These are phyloP conservation scores for Ernsta delagoae DNA, from an alignment of 2,888 invertebrate genomes.

Conservation along the genomic window DNA sequence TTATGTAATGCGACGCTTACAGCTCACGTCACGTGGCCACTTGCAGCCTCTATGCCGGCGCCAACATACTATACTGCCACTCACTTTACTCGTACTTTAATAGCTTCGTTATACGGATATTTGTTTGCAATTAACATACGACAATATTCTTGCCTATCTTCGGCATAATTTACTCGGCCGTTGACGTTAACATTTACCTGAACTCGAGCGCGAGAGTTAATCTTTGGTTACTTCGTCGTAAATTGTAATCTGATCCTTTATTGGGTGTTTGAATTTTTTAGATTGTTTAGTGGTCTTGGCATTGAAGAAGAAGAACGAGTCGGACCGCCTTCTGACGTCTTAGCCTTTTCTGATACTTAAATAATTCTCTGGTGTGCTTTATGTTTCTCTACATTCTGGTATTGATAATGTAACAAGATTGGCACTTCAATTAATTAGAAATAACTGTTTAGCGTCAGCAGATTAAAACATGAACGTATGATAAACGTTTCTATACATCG, in stretches of 20 bases:
- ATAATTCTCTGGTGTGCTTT: neutral
- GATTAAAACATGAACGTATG: constrained; percentile 12
- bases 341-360: neutral
- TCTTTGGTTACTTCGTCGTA: constrained; percentile 32
- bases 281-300: neutral
- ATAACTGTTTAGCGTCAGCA: neutral
- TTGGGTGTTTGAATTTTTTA: constrained; percentile 25
- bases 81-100: constrained; percentile 17
- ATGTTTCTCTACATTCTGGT: neutral
- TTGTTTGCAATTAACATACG: constrained; percentile 34
- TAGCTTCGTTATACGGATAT: constrained; percentile 28
- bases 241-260: constrained; percentile 36
- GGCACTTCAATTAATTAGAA: neutral
- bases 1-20: constrained; percentile 61
- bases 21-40: constrained; percentile 22
- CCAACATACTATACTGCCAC: constrained; percentile 37
- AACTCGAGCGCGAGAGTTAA: constrained; percentile 7
- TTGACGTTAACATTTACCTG: constrained; percentile 33
- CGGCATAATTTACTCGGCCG: constrained; percentile 27
- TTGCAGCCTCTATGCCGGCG: constrained; percentile 38
- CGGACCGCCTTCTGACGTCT: neutral
- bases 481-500: constrained; percentile 18
- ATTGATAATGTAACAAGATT: neutral
- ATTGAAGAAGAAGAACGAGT: constrained; percentile 3
- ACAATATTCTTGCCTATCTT: constrained; percentile 15